A percentile compares a stretch with the other conserved stretches of the same genome.
Conservation (phyloP, 2,888 invertebrate species). For the Phoronis australis region DNA sequence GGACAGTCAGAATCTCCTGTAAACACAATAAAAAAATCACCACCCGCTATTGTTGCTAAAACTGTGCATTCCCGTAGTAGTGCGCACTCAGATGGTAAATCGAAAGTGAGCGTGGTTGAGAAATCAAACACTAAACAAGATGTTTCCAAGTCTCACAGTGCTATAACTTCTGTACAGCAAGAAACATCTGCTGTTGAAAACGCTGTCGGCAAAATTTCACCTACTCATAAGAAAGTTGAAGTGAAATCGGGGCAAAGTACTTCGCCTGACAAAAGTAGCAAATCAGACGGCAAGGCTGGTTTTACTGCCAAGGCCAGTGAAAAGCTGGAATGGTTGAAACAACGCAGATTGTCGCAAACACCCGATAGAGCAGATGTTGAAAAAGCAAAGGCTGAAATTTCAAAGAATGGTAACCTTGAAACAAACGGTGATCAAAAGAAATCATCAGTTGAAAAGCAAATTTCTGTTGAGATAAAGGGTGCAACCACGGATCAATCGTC, state of each 20-base stretch:
- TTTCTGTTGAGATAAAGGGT: constrained; percentile 2
- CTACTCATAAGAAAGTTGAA: no score
- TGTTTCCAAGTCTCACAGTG: no score
- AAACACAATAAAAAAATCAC: neutral
- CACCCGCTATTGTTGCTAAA: neutral
- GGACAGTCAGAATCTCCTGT: neutral
- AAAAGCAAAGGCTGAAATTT: constrained; percentile 10
- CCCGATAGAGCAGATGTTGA: constrained; percentile 7
- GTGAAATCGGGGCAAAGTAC: no score
- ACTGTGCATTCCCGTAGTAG: no score
- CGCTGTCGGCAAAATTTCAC: no score
- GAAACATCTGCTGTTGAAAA: no score
- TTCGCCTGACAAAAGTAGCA: neutral
- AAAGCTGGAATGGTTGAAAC: constrained; percentile 1
- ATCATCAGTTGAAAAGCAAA: no score
- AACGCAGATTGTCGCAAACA: constrained; percentile 8
- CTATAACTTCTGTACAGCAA: no score
- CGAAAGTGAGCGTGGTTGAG: no score
- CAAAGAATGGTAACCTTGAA: constrained; percentile 8
- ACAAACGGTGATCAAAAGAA: constrained; percentile 3
- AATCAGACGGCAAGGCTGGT: neutral
- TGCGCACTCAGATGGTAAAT: no score
- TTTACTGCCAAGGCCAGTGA: constrained; percentile 1
- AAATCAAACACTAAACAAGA: no score
- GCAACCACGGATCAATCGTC: constrained; percentile 18